Conservation (phyloP, 2,113 vertebrate species). For the Petroica traversi region DNA sequence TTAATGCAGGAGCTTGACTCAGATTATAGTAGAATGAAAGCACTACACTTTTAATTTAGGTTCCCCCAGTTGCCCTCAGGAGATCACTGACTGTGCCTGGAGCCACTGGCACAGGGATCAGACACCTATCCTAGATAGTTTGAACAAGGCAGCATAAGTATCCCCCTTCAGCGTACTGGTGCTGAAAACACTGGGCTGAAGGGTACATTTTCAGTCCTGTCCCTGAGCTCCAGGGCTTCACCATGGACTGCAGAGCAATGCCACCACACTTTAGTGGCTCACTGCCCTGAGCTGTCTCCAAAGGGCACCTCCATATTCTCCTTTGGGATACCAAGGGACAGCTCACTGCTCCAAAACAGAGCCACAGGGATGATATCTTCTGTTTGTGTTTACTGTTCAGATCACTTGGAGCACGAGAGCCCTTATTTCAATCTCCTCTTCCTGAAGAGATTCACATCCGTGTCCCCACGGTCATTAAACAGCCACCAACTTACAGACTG, state of each 20-base stretch:
- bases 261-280: rapidly evolving
- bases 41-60: not conserved
- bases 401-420: not conserved
- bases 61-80: not conserved
- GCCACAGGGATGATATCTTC: not conserved
- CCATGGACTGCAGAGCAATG: rapidly evolving
- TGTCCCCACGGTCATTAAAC: not conserved
- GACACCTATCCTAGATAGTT: not conserved
- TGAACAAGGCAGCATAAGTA: not conserved
- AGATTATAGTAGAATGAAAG: not conserved
- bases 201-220: not conserved
- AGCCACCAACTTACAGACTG: not conserved
- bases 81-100: not conserved
- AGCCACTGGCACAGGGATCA: not conserved
- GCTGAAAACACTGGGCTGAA: not conserved
- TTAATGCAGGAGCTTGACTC: not conserved
- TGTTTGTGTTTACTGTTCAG: not conserved
- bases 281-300: not conserved
- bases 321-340: not conserved
- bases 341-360: not conserved
- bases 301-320: not conserved
- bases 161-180: not conserved
- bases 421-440: not conserved
- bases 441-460: not conserved
- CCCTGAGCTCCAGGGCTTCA: not conserved